phyloP scores from a whole-genome alignment of 2,113 vertebrate species.

The Eublepharis macularius region DNA sequence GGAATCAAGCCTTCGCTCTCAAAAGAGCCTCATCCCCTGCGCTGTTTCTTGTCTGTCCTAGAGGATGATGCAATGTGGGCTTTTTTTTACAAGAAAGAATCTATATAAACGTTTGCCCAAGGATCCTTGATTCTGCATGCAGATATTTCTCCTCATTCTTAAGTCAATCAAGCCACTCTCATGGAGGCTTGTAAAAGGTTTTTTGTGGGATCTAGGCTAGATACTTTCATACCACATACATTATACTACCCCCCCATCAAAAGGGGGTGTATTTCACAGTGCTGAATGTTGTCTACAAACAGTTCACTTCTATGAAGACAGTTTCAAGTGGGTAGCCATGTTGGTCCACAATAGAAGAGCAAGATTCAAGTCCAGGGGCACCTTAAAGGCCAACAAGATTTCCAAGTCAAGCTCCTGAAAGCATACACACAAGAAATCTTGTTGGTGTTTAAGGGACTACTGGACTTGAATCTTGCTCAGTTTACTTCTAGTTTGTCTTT shows the following conservation, averaged over 20 bases:
- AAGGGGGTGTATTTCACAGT: constrained; percentile 41
- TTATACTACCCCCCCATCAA: not conserved
- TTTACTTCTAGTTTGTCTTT: constrained; percentile 11
- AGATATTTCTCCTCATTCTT: not conserved
- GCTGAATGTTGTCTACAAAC: not conserved
- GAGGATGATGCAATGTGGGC: not conserved
- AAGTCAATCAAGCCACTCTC: not conserved
- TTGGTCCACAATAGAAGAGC: too few species aligned
- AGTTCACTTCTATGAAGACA: not conserved
- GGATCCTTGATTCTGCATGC: not conserved
- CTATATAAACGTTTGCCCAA: not conserved
- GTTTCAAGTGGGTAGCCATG: too few species aligned
- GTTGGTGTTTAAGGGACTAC: too few species aligned
- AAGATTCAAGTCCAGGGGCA: too few species aligned
- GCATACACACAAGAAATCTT: too few species aligned
- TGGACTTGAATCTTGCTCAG: too few species aligned
- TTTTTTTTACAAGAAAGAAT: not conserved
- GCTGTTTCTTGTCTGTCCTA: not conserved
- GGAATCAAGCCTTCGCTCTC: too few species aligned
- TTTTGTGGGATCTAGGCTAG: too few species aligned
- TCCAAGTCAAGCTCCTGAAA: too few species aligned
- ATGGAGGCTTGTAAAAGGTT: not conserved
- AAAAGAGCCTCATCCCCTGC: not conserved
- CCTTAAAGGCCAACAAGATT: too few species aligned
- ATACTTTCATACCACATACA: not conserved